Percentiles rank a stretch among this genome's conserved stretches.
phyloP scores from a whole-genome alignment of 2,888 invertebrate species.

The Tachystola acroxantha region DNA sequence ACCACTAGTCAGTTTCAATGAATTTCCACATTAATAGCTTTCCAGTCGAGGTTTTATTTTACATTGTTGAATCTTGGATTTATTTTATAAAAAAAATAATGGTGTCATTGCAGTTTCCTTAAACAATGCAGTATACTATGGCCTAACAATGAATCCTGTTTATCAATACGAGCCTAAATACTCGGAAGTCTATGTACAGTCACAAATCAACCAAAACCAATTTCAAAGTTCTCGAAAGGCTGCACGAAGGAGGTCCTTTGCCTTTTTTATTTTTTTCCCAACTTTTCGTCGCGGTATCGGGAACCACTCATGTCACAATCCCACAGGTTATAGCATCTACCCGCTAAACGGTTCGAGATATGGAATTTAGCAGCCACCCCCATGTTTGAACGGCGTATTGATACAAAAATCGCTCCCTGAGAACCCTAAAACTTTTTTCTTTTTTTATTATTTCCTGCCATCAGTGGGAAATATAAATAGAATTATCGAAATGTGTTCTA shows the following conservation, averaged over 20 bases:
- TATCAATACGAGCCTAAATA: too few species aligned
- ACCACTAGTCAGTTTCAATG: too few species aligned
- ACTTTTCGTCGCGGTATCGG: constrained; percentile 6
- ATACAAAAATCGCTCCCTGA: constrained; percentile 19
- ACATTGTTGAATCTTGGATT: too few species aligned
- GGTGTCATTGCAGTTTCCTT: too few species aligned
- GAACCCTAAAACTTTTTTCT: constrained; percentile 29
- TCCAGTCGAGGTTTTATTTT: too few species aligned
- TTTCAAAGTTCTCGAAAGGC: constrained; percentile 1
- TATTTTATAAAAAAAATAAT: too few species aligned
- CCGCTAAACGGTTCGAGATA: constrained; percentile 46
- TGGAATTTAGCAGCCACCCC: constrained; percentile 69
- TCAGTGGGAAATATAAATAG: constrained; percentile 65
- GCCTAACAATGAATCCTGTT: too few species aligned
- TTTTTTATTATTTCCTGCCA: constrained; percentile 39
- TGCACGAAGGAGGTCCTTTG: constrained; percentile 12
- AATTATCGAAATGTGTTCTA: constrained; percentile 32
- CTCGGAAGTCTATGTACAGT: too few species aligned
- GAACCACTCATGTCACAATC: constrained; percentile 16
- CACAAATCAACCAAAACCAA: neutral
- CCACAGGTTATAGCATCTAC: constrained; percentile 14
- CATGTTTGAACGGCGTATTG: constrained; percentile 56
- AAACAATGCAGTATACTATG: too few species aligned
- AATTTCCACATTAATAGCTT: too few species aligned
- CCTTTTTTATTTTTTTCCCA: constrained; percentile 7